Evolutionary conservation across 2,113 vertebrate species (phyloP), one percentile per base, ranked within the genome.

Genomic region (Fregata magnificens): DNA sequence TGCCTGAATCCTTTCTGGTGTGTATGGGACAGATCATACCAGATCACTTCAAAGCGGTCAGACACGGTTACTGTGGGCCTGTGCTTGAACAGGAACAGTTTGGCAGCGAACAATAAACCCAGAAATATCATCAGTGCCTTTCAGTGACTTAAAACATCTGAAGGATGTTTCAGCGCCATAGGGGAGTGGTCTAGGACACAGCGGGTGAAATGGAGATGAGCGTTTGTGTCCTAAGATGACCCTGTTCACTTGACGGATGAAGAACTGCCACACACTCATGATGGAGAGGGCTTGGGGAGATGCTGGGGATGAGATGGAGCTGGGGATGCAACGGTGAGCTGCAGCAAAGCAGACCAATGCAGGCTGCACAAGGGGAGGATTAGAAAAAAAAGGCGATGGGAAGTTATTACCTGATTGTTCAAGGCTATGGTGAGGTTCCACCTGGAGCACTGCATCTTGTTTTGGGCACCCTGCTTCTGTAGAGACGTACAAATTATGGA

Each of bases 351-450:
- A 38, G 88, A 69, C 59, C 91, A 61, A 38, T 7, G 55, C 73
- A 72, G 86, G 94, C 90, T 82, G 90, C 88, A 66, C 70, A 20
- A 42, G 73, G 82, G 71, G 59, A 80, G 84, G 85, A 92, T 72
- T 71, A 34, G 63, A 2, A 13, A 31, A 74, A 69, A 69, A 69
- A 96, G 95, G 84, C 28, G 50, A 74, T 45, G 92, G 91, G 95
- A 86, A 52, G 86, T 97, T 76, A 86, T 97, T 97, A 97, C 95
- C 97, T 97, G 97, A 88, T 97, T 97, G 94, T 97, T 97, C 97
- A 97, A 93, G 93, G 96, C 97, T 97, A 97, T 92, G 95, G 95
- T 97, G 97, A 96, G 97, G 96, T 97, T 97, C 97, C 97, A 97
- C 92, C 95, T 82, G 95, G 95, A 97, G 96, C 96, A 97, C 96